These are phyloP conservation scores for Drosophila mimetica DNA, from an alignment of 2,888 invertebrate genomes.

Conservation along the genomic window DNA sequence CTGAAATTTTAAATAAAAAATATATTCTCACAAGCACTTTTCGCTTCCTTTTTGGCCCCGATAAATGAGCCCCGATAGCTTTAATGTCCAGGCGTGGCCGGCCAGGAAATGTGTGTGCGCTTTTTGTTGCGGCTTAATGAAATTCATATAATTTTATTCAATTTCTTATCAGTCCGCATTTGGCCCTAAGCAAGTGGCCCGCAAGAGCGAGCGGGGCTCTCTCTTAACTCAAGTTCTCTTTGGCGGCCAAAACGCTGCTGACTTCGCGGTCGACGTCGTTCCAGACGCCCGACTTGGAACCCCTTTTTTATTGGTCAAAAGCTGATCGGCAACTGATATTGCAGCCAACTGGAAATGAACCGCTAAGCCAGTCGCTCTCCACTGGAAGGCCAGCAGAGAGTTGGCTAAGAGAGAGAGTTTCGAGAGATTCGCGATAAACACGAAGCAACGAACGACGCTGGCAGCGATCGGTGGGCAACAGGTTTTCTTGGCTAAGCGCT, in stretches of 20 bases:
- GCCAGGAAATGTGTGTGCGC: slow-evolving; percentile 32
- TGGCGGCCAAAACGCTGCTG: slow-evolving; percentile 2
- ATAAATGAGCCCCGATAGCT: slow-evolving; percentile 71
- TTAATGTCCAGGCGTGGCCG: slow-evolving; percentile 42
- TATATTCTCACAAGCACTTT: slow-evolving; percentile 53
- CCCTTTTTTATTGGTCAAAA: slow-evolving; percentile 81
- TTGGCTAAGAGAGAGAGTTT: slow-evolving; percentile 16
- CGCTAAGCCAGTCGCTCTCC: slow-evolving; percentile 65
- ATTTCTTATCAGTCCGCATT: slow-evolving; percentile 66
- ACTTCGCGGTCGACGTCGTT: slow-evolving; percentile 45
- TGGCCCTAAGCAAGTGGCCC: slow-evolving; percentile 52
- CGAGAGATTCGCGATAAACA: slow-evolving; percentile 50
- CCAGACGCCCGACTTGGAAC: slow-evolving; percentile 61
- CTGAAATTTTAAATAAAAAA: slow-evolving; percentile 33
- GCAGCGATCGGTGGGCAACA: slow-evolving; percentile 67
- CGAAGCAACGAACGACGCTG: slow-evolving; percentile 79
- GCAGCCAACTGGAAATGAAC: slow-evolving; percentile 80
- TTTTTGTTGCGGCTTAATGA: slow-evolving; percentile 49
- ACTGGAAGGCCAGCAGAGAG: slow-evolving; percentile 67
- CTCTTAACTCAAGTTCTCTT: slow-evolving; percentile 54
- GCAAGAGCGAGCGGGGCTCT: slow-evolving; percentile 1
- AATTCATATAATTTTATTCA: slow-evolving; percentile 73
- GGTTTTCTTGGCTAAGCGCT: slow-evolving; percentile 57
- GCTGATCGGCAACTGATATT: slow-evolving; percentile 77
- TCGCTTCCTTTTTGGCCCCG: slow-evolving; percentile 41